Conservation (phyloP, 1,140 invertebrate genomes). For the Ridgeia piscesae region DNA sequence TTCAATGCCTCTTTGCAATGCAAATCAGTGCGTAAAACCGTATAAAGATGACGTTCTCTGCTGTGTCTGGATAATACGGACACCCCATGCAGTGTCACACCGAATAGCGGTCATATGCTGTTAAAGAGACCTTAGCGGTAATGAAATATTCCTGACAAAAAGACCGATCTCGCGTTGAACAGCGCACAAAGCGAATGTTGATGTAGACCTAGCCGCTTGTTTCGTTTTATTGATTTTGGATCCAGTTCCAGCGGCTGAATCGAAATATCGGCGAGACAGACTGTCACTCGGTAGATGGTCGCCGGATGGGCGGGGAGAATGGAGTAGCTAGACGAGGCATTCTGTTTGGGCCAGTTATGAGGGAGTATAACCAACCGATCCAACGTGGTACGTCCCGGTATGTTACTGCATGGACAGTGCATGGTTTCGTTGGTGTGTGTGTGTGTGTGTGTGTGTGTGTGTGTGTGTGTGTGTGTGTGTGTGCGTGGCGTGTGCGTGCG, state of each 20-base stretch:
- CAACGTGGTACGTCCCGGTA: too few species aligned
- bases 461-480: too few species aligned
- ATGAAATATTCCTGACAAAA: background rate
- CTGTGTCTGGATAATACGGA: background rate
- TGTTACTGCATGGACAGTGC: too few species aligned
- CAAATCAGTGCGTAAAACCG: background rate
- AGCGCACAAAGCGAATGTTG: background rate
- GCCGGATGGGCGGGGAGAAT: too few species aligned
- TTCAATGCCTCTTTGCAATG: background rate
- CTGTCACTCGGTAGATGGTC: too few species aligned
- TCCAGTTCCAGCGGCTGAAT: background rate
- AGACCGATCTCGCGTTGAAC: background rate
- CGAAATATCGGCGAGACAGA: background rate
- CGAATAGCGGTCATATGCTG: background rate
- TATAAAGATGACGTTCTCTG: background rate
- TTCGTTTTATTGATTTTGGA: conserved; percentile 1
- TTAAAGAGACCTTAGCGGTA: background rate
- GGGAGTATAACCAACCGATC: too few species aligned
- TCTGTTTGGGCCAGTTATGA: background rate
- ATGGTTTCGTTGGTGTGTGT: too few species aligned
- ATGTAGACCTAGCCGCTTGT: background rate
- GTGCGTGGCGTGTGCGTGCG: too few species aligned
- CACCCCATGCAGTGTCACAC: background rate
- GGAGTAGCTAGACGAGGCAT: background rate
- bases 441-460: too few species aligned